Percentiles rank a stretch among this genome's conserved stretches.
Conservation (phyloP, 2,113 vertebrate species). For the Oceanodroma tethys region DNA sequence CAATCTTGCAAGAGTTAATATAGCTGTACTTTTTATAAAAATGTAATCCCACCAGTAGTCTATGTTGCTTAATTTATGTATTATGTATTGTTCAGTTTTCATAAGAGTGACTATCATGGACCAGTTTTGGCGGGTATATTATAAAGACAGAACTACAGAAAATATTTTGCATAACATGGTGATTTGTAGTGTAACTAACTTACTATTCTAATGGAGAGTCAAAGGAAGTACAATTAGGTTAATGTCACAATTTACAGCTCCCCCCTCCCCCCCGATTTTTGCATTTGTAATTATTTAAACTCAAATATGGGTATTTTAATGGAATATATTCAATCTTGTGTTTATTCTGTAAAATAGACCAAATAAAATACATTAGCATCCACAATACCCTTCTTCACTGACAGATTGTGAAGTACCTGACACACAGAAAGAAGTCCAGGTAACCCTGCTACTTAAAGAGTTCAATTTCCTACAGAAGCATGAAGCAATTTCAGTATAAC, state of each 20-base stretch:
- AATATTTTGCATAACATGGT: background rate
- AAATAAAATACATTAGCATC: background rate
- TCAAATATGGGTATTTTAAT: background rate
- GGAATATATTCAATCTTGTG: background rate
- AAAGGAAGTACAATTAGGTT: background rate
- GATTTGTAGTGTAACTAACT: background rate
- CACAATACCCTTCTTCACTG: background rate
- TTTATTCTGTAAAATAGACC: background rate
- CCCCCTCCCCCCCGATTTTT: background rate
- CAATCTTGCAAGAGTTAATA: background rate
- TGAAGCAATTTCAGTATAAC: background rate
- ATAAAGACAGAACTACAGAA: background rate
- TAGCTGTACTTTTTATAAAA: background rate
- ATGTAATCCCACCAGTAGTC: background rate
- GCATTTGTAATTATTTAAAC: background rate
- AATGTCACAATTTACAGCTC: background rate
- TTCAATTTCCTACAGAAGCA: background rate
- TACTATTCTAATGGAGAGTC: background rate
- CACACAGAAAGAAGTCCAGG: background rate
- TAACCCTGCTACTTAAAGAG: background rate
- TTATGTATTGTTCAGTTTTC: background rate
- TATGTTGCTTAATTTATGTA: background rate
- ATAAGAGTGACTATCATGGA: background rate
- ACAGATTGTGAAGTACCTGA: background rate
- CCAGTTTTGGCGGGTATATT: background rate